phyloP scores from a whole-genome alignment of 2,888 invertebrate species.

The Stictocephala bisonia region DNA sequence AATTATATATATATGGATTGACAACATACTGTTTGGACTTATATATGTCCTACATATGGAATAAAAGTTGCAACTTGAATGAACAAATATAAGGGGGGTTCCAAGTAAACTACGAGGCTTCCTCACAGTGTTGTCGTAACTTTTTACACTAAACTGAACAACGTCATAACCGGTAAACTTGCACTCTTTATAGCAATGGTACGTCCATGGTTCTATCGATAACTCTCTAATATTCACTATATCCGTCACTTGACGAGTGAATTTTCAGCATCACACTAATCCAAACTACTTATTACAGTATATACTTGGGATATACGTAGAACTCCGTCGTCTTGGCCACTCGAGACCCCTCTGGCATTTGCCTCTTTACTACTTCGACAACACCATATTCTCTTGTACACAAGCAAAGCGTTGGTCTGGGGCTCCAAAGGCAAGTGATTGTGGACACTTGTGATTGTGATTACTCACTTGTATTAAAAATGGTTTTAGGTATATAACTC shows the following conservation, averaged over 20 bases:
- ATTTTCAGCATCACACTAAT: too few relatives aligned
- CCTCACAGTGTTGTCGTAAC: neutral
- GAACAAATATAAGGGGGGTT: slow-evolving; percentile 10
- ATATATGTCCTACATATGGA: neutral
- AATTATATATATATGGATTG: too few relatives aligned
- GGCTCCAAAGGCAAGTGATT: too few relatives aligned
- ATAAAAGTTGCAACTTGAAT: neutral
- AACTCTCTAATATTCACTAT: neutral
- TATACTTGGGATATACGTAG: neutral
- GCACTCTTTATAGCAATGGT: slow-evolving; percentile 1
- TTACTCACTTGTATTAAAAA: too few relatives aligned
- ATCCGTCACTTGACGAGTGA: neutral
- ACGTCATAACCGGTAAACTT: neutral
- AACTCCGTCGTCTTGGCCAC: neutral
- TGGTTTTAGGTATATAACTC: too few relatives aligned
- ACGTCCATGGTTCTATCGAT: neutral
- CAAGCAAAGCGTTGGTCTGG: too few relatives aligned
- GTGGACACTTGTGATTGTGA: too few relatives aligned
- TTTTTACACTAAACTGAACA: neutral
- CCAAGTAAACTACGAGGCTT: neutral
- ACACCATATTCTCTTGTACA: too few relatives aligned
- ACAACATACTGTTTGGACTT: too few relatives aligned
- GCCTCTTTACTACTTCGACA: neutral
- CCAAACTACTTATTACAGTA: too few relatives aligned
- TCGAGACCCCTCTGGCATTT: neutral